phyloP scores from a whole-genome alignment of 2,797 vertebrate genomes.

The Odontamblyopus rebecca region DNA sequence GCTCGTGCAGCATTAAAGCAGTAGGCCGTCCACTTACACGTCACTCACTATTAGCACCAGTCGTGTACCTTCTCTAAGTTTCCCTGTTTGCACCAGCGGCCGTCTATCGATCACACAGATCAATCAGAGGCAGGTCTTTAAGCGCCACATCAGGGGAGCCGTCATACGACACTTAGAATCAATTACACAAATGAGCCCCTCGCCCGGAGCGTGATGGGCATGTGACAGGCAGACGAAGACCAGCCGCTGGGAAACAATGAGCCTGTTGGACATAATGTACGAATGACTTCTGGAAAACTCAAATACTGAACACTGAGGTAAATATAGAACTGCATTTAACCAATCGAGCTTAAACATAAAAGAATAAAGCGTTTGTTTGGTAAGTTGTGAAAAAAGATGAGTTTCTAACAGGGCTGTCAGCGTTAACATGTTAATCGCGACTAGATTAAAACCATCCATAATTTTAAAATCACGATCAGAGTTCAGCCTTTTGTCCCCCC shows the following conservation, averaged over 20 bases:
- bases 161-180: conserved; percentile 79
- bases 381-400: no score
- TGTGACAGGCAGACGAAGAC: conserved; percentile 13
- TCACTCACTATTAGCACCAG: conserved; percentile 42
- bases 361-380: no score
- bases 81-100: conserved; percentile 22
- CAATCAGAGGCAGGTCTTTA: conserved; percentile 68
- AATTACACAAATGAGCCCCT: conserved; percentile 80
- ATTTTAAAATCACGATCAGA: no score
- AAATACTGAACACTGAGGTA: background rate
- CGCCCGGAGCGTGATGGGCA: conserved; percentile 49
- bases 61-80: conserved; percentile 42
- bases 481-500: no score
- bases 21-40: conserved; percentile 15
- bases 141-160: conserved; percentile 73
- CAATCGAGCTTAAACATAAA: no score
- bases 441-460: no score
- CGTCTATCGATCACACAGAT: conserved; percentile 69
- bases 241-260: conserved; percentile 1
- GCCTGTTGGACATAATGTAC: no score
- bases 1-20: conserved; percentile 28
- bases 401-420: no score
- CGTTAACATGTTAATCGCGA: no score
- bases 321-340: background rate
- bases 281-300: background rate